phyloP scores from a whole-genome alignment of 2,888 invertebrate genomes.

The Crioceris asparagi region DNA sequence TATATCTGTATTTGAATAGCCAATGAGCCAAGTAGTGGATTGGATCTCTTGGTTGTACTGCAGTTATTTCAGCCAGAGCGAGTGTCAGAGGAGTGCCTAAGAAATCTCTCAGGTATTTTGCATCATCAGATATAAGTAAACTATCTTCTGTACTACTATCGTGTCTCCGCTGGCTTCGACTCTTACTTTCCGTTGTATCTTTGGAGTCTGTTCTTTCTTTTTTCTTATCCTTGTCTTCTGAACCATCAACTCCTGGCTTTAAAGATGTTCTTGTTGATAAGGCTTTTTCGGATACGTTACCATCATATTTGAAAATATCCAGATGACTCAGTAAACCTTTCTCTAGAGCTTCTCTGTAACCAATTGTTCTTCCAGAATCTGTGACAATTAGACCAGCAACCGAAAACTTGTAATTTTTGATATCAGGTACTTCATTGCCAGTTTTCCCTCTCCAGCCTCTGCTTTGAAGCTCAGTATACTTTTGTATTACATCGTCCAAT shows the following conservation, averaged over 20 bases:
- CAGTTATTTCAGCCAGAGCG: conserved; percentile 38
- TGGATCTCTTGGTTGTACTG: conserved; percentile 39
- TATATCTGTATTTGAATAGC: conserved; percentile 41
- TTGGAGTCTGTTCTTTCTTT: conserved; percentile 1
- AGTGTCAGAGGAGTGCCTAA: conserved; percentile 35
- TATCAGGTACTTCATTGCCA: conserved; percentile 21
- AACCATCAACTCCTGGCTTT: too few relatives aligned
- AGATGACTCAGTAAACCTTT: conserved; percentile 29
- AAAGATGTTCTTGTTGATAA: too few relatives aligned
- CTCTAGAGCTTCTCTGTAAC: conserved; percentile 28
- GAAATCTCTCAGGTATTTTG: conserved; percentile 32
- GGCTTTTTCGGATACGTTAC: too few relatives aligned
- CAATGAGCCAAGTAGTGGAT: conserved; percentile 42
- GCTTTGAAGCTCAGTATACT: conserved; percentile 21
- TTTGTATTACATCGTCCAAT: conserved; percentile 21
- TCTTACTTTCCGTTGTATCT: too few relatives aligned
- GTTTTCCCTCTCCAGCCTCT: conserved; percentile 26
- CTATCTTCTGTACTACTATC: conserved; percentile 9
- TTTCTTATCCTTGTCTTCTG: conserved; percentile 1
- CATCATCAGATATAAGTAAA: conserved; percentile 30
- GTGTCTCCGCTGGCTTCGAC: not conserved
- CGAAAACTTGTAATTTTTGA: conserved; percentile 28
- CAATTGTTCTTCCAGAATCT: conserved; percentile 26
- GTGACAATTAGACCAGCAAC: conserved; percentile 29
- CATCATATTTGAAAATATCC: conserved; percentile 13